Base-by-base conservation (phyloP, 2,113 vertebrate species). In the Columbina picui region DNA sequence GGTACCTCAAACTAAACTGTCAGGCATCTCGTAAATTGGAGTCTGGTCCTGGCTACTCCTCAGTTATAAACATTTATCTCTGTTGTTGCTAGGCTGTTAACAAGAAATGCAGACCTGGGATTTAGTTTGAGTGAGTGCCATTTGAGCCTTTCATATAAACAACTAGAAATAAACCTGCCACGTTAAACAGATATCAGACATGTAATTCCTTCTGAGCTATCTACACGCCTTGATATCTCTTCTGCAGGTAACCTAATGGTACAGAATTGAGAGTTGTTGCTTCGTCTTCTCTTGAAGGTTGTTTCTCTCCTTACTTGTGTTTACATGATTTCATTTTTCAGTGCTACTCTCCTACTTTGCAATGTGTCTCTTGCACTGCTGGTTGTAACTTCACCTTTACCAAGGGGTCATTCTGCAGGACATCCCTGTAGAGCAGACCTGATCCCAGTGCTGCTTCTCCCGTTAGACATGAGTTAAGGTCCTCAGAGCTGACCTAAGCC, bases 271-370 rank as follows among this genome's bases (percentile, higher is more conserved):
- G 18, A 63, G n/a, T 2, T 77, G 61, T 32, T 70, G 22, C 41
- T 19, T 18, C 47, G 26, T 8, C 49, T 38, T 83, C 43, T 38
- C 69, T 27, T 14, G 9, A 29, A 39, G 36, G 8, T 20, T 52
- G 8, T 87, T 93, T 60, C 61, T 89, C 32, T 87, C 30, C 38
- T 76, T 29, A 32, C 8, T 45, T 60, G 7, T 30, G 4, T 63
- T 63, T 41, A 36, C 17, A 38, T 0, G 0, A 18, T 39, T 45
- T 57, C 5, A 23, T 43, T 64, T 89, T 49, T 55, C 56, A 38
- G 12, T 21, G 32, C 38, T 57, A 20, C 30, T 79, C 16, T 84
- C 32, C 78, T 30, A 4, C 21, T 73, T 78, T 14, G 23, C 71
- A 12, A 27, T 29, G 36, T 56, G 78, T 63, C 57, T 77, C 22